Conservation (phyloP, 2,888 invertebrate genomes). For the Drosophila histrio region DNA sequence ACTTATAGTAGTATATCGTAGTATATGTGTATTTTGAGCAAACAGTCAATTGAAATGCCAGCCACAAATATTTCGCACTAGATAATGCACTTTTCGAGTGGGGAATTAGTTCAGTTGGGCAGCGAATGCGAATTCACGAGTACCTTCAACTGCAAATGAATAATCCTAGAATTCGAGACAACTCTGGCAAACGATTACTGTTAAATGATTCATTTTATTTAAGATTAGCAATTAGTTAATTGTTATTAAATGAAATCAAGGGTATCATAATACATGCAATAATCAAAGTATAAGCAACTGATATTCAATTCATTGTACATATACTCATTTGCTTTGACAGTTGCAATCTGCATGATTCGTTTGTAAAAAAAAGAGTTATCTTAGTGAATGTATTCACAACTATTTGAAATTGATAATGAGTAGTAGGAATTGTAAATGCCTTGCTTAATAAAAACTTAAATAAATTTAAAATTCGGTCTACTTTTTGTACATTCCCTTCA, state of each 20-base stretch:
- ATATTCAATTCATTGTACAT: neutral
- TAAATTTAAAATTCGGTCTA: no score
- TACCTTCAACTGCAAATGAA: neutral
- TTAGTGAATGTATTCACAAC: no score
- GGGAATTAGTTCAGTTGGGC: neutral
- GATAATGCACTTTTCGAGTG: constrained; percentile 6
- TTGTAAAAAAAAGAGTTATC: no score
- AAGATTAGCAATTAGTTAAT: neutral
- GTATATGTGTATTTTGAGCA: no score
- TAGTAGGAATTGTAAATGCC: no score
- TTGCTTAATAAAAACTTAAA: no score
- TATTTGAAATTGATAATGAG: no score
- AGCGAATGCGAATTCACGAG: constrained; percentile 13
- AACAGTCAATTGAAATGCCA: constrained; percentile 17
- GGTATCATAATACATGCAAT: neutral
- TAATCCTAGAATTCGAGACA: neutral
- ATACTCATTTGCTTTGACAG: neutral
- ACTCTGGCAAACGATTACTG: no score
- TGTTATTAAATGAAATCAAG: neutral
- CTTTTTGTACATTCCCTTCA: no score
- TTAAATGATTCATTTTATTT: no score
- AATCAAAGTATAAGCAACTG: neutral
- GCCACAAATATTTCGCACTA: neutral
- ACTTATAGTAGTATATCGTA: neutral
- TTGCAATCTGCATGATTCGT: no score